phyloP scores from a whole-genome alignment of 2,888 invertebrate species.

The Parthenolecanium corni region DNA sequence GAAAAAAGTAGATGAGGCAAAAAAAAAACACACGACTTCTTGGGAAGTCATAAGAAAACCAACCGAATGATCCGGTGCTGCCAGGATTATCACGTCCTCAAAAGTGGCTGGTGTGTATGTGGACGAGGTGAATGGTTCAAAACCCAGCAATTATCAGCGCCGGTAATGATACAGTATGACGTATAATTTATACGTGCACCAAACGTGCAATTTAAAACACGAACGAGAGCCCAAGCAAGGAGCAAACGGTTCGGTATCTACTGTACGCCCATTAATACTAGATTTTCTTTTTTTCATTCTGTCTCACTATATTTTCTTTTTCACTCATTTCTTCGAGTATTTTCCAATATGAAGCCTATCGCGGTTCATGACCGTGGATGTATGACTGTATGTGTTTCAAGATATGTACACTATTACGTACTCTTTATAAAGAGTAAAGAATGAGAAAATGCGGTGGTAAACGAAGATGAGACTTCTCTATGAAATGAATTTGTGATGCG shows the following conservation, averaged over 20 bases:
- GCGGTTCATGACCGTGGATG: no score
- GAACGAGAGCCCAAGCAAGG: conserved; percentile 21
- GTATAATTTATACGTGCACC: conserved; percentile 25
- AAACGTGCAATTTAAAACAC: conserved; percentile 29
- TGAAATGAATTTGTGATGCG: no score
- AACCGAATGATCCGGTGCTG: conserved; percentile 25
- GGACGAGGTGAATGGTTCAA: conserved; percentile 17
- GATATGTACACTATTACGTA: no score
- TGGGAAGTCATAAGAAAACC: conserved; percentile 22
- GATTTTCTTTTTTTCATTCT: conserved; percentile 4
- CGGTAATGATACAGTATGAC: conserved; percentile 24
- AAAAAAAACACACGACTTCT: conserved; percentile 12
- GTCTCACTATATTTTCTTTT: neutral
- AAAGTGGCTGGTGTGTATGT: conserved; percentile 9
- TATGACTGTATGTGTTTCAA: no score
- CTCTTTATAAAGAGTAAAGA: no score
- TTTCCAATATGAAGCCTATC: no score
- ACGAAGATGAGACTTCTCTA: no score
- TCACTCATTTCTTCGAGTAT: neutral
- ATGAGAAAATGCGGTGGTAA: no score
- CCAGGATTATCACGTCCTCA: conserved; percentile 27
- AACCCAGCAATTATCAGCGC: conserved; percentile 24
- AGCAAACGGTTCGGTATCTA: conserved; percentile 26
- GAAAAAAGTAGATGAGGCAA: no score
- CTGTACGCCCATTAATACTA: conserved; percentile 24